Percentiles rank a stretch among this genome's conserved stretches.
Conservation (phyloP, 2,797 vertebrate species). For the Poeciliopsis gracilis region DNA sequence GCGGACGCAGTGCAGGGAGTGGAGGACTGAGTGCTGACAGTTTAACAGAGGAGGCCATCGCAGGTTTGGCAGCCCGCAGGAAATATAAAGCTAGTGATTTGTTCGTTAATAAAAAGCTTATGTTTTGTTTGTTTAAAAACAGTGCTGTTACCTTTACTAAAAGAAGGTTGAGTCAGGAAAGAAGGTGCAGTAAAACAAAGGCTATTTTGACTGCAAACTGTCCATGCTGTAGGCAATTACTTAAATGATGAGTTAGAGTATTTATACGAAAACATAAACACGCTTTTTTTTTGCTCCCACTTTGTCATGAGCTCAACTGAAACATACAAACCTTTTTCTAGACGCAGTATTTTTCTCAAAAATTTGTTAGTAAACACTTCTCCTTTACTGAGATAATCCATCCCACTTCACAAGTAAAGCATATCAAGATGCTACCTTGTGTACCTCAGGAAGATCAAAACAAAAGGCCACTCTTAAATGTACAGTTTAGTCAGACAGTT, state of each 20-base stretch:
- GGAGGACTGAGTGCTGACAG: slow-evolving; percentile 66
- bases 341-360: no score
- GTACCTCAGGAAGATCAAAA: no score
- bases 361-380: no score
- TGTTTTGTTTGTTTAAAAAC: slow-evolving; percentile 62
- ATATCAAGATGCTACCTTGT: no score
- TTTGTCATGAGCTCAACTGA: no score
- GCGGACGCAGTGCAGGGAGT: slow-evolving; percentile 41
- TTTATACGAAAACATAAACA: not conserved
- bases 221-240: not conserved
- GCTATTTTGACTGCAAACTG: not conserved
- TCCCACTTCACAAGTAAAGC: no score
- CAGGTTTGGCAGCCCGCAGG: slow-evolving; percentile 66
- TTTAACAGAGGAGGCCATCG: slow-evolving; percentile 69
- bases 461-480: no score
- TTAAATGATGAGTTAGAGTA: not conserved
- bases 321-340: no score
- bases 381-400: no score
- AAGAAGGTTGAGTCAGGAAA: slow-evolving; percentile 19
- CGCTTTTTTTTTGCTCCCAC: no score
- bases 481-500: no score
- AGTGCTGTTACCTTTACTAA: slow-evolving; percentile 30
- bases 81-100: slow-evolving; percentile 69
- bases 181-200: slow-evolving; percentile 5
- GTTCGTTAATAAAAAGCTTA: slow-evolving; percentile 66